A percentile compares a stretch with the other conserved stretches of the same genome.
phyloP scores from a whole-genome alignment of 2,888 invertebrate species.

The Ophioninae sp. region DNA sequence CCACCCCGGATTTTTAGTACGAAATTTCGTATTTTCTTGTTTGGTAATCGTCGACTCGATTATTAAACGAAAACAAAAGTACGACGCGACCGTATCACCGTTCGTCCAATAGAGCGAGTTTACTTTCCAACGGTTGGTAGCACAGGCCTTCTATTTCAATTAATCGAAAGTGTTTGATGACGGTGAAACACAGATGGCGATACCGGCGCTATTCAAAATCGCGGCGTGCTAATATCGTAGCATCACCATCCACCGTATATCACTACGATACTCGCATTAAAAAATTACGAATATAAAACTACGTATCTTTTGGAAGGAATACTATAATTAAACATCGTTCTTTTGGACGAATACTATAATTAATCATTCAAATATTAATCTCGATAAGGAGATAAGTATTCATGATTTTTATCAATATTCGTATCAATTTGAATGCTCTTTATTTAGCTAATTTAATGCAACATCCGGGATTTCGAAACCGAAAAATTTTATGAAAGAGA shows the following conservation, averaged over 20 bases:
- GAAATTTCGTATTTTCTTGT: no score
- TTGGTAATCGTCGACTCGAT: no score
- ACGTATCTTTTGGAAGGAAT: no score
- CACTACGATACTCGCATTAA: no score
- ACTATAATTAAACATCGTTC: background rate
- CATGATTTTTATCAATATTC: slow-evolving; percentile 13
- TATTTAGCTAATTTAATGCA: background rate
- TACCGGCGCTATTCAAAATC: background rate
- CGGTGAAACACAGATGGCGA: slow-evolving; percentile 1
- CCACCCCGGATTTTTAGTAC: no score
- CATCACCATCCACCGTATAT: no score
- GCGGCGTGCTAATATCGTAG: no score
- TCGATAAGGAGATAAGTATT: background rate
- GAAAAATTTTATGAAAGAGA: background rate
- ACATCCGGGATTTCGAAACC: background rate
- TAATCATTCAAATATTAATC: background rate
- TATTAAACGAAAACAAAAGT: background rate
- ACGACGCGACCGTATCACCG: background rate
- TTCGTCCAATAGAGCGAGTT: slow-evolving; percentile 1
- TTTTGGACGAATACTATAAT: background rate
- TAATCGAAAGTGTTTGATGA: background rate
- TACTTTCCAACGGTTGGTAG: background rate
- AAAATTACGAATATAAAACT: no score
- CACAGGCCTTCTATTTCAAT: background rate
- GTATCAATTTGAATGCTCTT: background rate